phyloP scores from a whole-genome alignment of 2,888 invertebrate species.

The Cataglyphis livida region DNA sequence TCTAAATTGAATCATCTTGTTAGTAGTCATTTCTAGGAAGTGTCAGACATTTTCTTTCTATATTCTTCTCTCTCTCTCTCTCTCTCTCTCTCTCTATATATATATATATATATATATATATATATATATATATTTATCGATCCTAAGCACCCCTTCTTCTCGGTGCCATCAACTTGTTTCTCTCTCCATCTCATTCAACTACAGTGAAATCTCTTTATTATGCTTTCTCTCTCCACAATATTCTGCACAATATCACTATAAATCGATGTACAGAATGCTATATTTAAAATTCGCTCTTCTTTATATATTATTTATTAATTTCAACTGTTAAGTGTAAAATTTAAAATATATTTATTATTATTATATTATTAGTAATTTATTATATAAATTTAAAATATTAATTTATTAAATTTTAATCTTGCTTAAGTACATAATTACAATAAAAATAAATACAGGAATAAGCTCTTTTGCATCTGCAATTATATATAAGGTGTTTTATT shows the following conservation, averaged over 20 bases:
- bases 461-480: too few species aligned
- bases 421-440: neutral
- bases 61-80: conserved; percentile 75
- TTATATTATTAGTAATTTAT: neutral
- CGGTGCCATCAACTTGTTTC: conserved; percentile 74
- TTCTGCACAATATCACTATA: neutral
- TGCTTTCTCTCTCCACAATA: conserved; percentile 48
- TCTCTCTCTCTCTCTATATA: too few species aligned
- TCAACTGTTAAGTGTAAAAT: neutral
- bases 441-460: neutral
- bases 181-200: conserved; percentile 63
- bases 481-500: too few species aligned
- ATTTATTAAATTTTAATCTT: neutral
- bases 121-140: conserved; percentile 79
- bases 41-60: conserved; percentile 80
- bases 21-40: conserved; percentile 77
- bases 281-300: neutral
- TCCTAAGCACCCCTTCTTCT: conserved; percentile 76
- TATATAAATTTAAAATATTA: neutral
- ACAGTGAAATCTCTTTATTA: conserved; percentile 66
- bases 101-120: neutral
- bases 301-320: neutral
- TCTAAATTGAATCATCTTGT: conserved; percentile 60
- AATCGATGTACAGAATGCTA: conserved; percentile 10
- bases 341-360: neutral